A percentile compares a stretch with the other conserved stretches of the same genome.
These are phyloP conservation scores for Pipistrellus kuhlii DNA, from an alignment of 2,797 vertebrate species.

Conservation along the genomic window DNA sequence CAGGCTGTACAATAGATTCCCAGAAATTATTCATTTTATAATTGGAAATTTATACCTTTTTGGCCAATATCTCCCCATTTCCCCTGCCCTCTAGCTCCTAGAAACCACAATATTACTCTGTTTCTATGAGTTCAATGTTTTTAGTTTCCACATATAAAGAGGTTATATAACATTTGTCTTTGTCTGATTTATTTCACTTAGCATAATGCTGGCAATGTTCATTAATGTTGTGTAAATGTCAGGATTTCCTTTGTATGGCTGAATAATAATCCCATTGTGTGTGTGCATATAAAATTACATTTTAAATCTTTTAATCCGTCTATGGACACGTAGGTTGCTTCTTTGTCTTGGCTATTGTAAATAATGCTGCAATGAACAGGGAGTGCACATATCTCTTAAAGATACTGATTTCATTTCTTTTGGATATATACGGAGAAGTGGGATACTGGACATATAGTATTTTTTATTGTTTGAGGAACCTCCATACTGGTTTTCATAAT, in stretches of 20 bases:
- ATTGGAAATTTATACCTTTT: not conserved
- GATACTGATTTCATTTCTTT: not conserved
- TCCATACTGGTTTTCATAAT: not conserved
- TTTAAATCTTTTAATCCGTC: not conserved
- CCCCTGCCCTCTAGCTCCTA: no score
- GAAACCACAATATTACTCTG: not conserved
- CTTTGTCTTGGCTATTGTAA: not conserved
- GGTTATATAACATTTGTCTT: not conserved
- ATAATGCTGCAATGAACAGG: not conserved
- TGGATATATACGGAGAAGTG: not conserved
- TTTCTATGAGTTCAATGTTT: not conserved
- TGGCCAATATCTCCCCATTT: not conserved
- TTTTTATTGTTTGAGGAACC: not conserved
- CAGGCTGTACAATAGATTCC: not conserved
- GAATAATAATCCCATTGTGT: not conserved
- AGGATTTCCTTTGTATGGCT: not conserved
- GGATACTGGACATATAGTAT: not conserved
- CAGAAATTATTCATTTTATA: not conserved
- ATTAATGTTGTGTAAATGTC: not conserved
- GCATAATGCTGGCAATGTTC: not conserved
- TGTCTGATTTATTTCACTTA: not conserved
- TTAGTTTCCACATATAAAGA: not conserved
- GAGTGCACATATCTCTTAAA: not conserved
- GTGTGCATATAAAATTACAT: not conserved
- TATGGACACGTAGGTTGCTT: not conserved